Evolutionary conservation across 1,140 invertebrate species (phyloP), one percentile per base, ranked within the genome.

Genomic region (Thaumetopoea pityocampa): DNA sequence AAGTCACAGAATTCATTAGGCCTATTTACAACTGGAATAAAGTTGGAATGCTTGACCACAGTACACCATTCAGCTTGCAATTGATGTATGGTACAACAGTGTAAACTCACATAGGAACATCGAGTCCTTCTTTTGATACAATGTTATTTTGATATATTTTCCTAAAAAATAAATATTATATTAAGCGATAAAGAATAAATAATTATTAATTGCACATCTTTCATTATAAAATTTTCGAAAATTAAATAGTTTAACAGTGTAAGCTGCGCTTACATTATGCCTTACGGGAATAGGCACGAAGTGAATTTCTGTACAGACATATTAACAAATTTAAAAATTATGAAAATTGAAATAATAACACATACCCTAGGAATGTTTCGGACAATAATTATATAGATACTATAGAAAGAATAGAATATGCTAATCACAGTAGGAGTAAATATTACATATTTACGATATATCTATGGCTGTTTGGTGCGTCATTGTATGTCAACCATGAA

Each of bases 21-120:
- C 80, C 80, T 81, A 84, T 84, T 80, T 84, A 84, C 80, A 84
- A 70, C 67, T 84, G 80, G 80, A 84, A 84, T 84, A 73, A 59
- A 70, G 61, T 74, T 84, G 80, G 80, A 84, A 84, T 84, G 80
- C 80, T 71, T 78, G 52, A 70, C 74, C 70, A 64, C 56, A 66
- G 49, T 69, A 77, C 61, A 71, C 61, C 67, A 67, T 71, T 69
- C 57, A 62, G 66, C 59, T 71, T 67, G 70, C 60, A 30, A 67
- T 53, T 36, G 44, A 51, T 67, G 54, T 65, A 70, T 67, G 65
- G 59, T 77, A 72, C 63, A 67, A 66, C 51, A 61, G 51, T 68
- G 53, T 41, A 68, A 71, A 67, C 57, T 70, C 51, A 67, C 59
- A 54, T 78, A 82, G 78, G 78, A 82, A 80, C 78, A 77, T 73